These are phyloP conservation scores for Clavelina lepadiformis DNA, from an alignment of 23 tunicate genomes.

Conservation along the genomic window DNA sequence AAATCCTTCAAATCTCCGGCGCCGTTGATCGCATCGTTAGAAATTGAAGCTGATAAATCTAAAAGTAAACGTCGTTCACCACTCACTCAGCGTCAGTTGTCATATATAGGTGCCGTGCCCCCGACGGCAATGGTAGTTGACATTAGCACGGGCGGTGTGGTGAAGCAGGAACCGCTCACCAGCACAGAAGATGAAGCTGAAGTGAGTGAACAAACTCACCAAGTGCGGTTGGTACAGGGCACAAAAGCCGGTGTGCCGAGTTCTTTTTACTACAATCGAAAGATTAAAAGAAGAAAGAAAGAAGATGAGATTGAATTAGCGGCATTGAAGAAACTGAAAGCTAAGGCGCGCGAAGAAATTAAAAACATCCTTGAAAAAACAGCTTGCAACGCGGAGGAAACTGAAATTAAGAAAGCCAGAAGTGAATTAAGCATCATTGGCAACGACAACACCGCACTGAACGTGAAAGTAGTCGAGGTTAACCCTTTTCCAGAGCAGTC, in stretches of 20 bases:
- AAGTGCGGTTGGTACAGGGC: neutral
- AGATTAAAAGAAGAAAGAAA: slow-evolving; percentile 15
- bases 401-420: neutral
- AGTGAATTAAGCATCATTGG: neutral
- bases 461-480: slow-evolving; percentile 7
- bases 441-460: neutral
- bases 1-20: too few species aligned
- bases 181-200: neutral
- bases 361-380: neutral
- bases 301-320: slow-evolving; percentile 22
- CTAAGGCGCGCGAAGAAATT: slow-evolving; percentile 20
- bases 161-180: neutral
- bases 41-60: slow-evolving; percentile 1
- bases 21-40: too few species aligned
- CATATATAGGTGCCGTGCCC: slow-evolving; percentile 13
- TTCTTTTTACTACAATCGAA: slow-evolving; percentile 32
- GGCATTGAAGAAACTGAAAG: slow-evolving; percentile 10
- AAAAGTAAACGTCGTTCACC: slow-evolving; percentile 1
- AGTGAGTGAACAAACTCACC: neutral
- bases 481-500: too few species aligned
- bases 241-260: slow-evolving; percentile 24
- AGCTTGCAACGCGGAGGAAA: neutral
- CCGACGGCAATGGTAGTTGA: slow-evolving; percentile 60
- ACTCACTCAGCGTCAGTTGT: slow-evolving; percentile 23
- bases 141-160: slow-evolving; percentile 49